These are phyloP conservation scores for Promerops cafer DNA, from an alignment of 2,113 vertebrate species.

Conservation along the genomic window DNA sequence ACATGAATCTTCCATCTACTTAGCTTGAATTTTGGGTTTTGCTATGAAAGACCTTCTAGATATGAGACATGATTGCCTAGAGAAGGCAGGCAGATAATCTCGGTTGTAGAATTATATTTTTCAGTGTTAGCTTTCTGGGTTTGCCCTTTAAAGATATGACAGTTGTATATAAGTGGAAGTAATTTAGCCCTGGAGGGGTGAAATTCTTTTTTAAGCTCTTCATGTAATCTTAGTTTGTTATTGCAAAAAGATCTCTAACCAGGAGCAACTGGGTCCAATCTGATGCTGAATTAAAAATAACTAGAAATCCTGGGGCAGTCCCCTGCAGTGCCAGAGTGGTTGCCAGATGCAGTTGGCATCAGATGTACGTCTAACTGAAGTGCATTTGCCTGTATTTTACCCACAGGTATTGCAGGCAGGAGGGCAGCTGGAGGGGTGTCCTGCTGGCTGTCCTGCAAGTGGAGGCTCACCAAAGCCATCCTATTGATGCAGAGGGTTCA, in stretches of 20 bases:
- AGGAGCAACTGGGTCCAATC: slow-evolving; percentile 50
- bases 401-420: background rate
- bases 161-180: slow-evolving; percentile 64
- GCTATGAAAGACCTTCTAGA: slow-evolving; percentile 15
- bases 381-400: background rate
- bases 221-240: slow-evolving; percentile 58
- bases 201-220: slow-evolving; percentile 66
- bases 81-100: slow-evolving; percentile 35
- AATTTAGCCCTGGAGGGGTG: slow-evolving; percentile 49
- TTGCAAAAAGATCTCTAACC: slow-evolving; percentile 62
- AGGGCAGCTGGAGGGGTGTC: background rate
- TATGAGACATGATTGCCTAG: background rate
- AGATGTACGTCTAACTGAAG: background rate
- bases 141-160: slow-evolving; percentile 58
- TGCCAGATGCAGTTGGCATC: slow-evolving; percentile 41
- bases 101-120: slow-evolving; percentile 35
- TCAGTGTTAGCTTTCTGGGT: slow-evolving; percentile 3
- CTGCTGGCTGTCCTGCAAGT: background rate
- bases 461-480: background rate
- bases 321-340: background rate
- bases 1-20: slow-evolving; percentile 18
- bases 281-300: slow-evolving; percentile 57
- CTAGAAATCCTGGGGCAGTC: slow-evolving; percentile 41
- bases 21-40: background rate
- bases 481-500: background rate